Evolutionary conservation across 1,140 invertebrate species (phyloP), one percentile per base, ranked within the genome.

Genomic region (Saccostrea echinata): DNA sequence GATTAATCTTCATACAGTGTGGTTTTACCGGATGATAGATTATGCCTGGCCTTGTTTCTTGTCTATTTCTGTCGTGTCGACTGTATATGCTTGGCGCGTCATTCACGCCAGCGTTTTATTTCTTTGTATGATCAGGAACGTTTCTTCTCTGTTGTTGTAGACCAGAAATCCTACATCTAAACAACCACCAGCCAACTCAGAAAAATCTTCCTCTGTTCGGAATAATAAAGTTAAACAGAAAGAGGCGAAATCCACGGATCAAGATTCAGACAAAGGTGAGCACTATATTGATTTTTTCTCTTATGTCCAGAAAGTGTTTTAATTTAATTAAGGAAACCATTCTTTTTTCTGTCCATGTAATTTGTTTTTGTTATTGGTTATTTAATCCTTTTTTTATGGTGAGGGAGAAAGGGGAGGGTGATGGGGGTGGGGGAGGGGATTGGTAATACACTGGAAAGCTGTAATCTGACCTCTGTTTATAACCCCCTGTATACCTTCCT

Each of bases 11-110:
- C 3, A 27, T 76, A 30, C 68, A 76, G 27, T 76, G 68, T 76
- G 68, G 68, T 76, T 76, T 76, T 30, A 30, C 68, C 68, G 30
- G 68, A 76, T 76, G 68, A 76, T 76, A 76, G 68, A 76, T 76
- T 76, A 76, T 27, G 68, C 68, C 27, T 30, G 68, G 27, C 68
- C 68, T 76, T 76, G 24, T 76, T 76, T 13, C 27, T 64, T 33
- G 27, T 16, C 68, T 76, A 76, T 76, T 76, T 76, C 30, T 76
- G 68, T 76, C 68, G 13, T 21, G 68, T 76, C 12, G 24, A 76
- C 24, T 76, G 30, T 76, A 27, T 76, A 33, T 30, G 68, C 27
- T 30, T 18, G 30, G 27, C 16, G 30, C 27, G 68, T 76, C 68
- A 30, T 64, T 76, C 30, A 76, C 68, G 1, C 27, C 27, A 30